These are phyloP conservation scores for Lochmaea crataegi DNA, from an alignment of 2,888 invertebrate species.

Conservation along the genomic window DNA sequence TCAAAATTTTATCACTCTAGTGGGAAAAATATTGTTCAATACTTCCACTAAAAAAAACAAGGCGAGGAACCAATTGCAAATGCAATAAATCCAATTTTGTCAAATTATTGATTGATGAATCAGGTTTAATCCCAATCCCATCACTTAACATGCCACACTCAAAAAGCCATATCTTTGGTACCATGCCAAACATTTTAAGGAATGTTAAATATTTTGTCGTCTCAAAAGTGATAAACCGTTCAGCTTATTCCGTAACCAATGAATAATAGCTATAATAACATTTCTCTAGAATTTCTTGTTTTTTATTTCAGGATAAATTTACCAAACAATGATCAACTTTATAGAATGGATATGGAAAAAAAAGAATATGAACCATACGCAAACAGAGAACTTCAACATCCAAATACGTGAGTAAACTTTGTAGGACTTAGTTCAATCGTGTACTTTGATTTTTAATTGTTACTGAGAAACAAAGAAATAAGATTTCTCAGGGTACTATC, in stretches of 20 bases:
- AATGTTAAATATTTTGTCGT: neutral
- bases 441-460: too few species aligned
- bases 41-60: too few species aligned
- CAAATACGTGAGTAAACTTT: slow-evolving; percentile 52
- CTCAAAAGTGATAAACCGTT: neutral
- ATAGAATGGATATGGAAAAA: slow-evolving; percentile 46
- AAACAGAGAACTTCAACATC: slow-evolving; percentile 51
- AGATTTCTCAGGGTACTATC: too few species aligned
- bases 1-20: too few species aligned
- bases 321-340: slow-evolving; percentile 49
- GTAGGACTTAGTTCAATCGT: too few species aligned
- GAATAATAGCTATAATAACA: neutral
- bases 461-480: too few species aligned
- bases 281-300: neutral
- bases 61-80: too few species aligned
- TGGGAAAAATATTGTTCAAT: too few species aligned
- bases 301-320: slow-evolving; percentile 43
- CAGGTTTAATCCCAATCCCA: too few species aligned
- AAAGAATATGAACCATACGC: slow-evolving; percentile 54
- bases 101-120: too few species aligned
- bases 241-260: neutral
- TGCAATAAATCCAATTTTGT: too few species aligned
- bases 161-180: neutral
- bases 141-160: too few species aligned
- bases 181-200: neutral